Evolutionary conservation across 2,888 invertebrate genomes (phyloP).

Genomic region (Meteorus colon): DNA sequence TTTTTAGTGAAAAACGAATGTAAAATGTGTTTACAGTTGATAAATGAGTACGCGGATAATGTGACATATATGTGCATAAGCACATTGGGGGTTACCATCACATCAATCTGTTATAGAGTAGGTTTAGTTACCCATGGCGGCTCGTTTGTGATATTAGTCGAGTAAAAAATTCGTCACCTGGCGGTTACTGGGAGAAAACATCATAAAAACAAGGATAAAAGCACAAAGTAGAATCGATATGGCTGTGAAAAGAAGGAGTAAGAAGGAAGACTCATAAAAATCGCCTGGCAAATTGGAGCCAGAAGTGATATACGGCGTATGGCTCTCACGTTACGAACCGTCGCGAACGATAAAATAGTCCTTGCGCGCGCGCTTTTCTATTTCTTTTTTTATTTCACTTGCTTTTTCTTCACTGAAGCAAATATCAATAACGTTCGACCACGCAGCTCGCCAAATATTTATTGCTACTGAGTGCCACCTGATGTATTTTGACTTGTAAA

Average conservation of each 20-base stretch:
- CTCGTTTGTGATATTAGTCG: constrained; percentile 39
- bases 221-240: background rate
- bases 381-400: constrained; percentile 50
- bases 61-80: background rate
- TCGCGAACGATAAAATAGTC: constrained; percentile 40
- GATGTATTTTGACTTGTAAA: constrained; percentile 64
- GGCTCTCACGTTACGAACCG: constrained; percentile 54
- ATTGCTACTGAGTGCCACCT: constrained; percentile 45
- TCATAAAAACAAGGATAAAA: constrained; percentile 1
- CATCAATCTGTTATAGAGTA: background rate
- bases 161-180: constrained; percentile 49
- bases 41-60: background rate
- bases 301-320: constrained; percentile 56
- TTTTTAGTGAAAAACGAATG: background rate
- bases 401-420: constrained; percentile 42
- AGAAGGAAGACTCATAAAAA: constrained; percentile 54
- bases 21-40: background rate
- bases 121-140: constrained; percentile 3
- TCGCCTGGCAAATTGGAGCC: constrained; percentile 60
- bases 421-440: constrained; percentile 34
- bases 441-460: constrained; percentile 44
- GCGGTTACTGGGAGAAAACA: constrained; percentile 19
- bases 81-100: constrained; percentile 11
- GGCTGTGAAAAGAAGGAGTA: background rate
- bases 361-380: constrained; percentile 13